Evolutionary conservation across 2,797 vertebrate genomes (phyloP).

Genomic region (Labeo calbasu): DNA sequence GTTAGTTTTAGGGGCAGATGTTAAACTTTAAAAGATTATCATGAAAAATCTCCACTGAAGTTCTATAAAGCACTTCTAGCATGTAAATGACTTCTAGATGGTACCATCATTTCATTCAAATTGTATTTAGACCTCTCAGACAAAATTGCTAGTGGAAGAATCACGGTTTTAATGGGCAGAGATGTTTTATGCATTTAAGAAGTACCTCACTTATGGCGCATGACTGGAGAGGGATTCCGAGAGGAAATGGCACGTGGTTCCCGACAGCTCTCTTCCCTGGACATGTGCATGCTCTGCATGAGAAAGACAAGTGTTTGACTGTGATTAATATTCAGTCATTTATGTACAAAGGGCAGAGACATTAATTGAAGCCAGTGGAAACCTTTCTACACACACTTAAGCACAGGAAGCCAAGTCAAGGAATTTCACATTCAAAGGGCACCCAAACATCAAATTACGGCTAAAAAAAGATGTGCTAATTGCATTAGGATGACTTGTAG

Average conservation of each 20-base stretch:
- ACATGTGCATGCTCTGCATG: background rate
- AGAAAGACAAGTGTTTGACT: background rate
- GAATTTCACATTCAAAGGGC: background rate
- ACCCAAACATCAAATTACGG: slow-evolving; percentile 12
- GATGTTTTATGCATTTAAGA: slow-evolving; percentile 33
- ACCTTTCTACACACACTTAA: slow-evolving; percentile 2
- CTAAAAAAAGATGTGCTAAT: slow-evolving; percentile 30
- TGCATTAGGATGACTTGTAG: slow-evolving; percentile 8
- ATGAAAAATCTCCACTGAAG: slow-evolving; percentile 31
- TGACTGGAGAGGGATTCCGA: background rate
- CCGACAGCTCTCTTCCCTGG: background rate
- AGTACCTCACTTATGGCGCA: slow-evolving; percentile 5
- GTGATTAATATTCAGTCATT: background rate
- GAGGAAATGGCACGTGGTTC: background rate
- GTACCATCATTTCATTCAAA: slow-evolving; percentile 33
- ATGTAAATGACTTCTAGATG: slow-evolving; percentile 36
- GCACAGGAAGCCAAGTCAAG: background rate
- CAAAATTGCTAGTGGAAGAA: slow-evolving; percentile 19
- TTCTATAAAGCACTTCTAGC: background rate
- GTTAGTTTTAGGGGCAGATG: slow-evolving; percentile 18
- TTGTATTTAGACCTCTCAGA: slow-evolving; percentile 25
- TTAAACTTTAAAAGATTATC: slow-evolving; percentile 27
- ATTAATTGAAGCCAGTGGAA: background rate
- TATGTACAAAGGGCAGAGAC: background rate
- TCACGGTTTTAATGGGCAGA: slow-evolving; percentile 17